Base-by-base conservation (phyloP, 35 echinoderm and acorn worm genomes). In the Diadema setosum region DNA sequence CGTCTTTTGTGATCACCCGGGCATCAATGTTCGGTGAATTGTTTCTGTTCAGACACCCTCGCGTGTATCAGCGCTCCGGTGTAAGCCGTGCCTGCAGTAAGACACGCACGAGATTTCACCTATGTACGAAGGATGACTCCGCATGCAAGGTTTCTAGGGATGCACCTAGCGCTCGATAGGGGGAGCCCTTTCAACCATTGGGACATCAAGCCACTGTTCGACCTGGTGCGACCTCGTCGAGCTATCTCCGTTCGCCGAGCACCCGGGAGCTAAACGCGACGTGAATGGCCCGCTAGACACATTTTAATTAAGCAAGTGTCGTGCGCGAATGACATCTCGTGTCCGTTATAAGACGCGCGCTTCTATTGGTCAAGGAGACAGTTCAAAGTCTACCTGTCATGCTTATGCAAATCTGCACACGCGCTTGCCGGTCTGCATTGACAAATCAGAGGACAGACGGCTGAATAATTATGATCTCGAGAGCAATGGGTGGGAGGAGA, bases 221-320 rank as follows among this genome's bases (percentile, higher is more conserved):
- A n/a, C 48, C 48, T 41, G n/a, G 11, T 16, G 73, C 73, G 73
- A 78, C 73, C 73, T 78, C 39, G 23, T 34, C 36, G 9, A 52
- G 73, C 73, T 67, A 11, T 1, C 30, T 67, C 63, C 18, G 16
- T 26, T 34, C 23, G 37, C 63, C 63, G 40, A 78, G 44, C 73
- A 78, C 73, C 40, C 73, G 15, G n/a, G 24, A 44, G 73, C 73
- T 21, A 78, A 78, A 78, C 73, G 33, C 40, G 44, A 33, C 40
- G 73, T 78, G 73, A 78, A 36, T 78, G 73, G 73, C 73, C 73
- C 73, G 73, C 73, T 44, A 78, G 73, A 78, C 73, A 78, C 73
- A 78, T 78, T 78, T 78, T 78, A 78, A 78, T 78, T 78, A 78
- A 78, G 35, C 73, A 78, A 78, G 73, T 78, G 73, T 78, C 73